A percentile compares a stretch with the other conserved stretches of the same genome.
Evolutionary conservation across 1,140 invertebrate genomes (phyloP).

Genomic region (Hypothenemus hampei): DNA sequence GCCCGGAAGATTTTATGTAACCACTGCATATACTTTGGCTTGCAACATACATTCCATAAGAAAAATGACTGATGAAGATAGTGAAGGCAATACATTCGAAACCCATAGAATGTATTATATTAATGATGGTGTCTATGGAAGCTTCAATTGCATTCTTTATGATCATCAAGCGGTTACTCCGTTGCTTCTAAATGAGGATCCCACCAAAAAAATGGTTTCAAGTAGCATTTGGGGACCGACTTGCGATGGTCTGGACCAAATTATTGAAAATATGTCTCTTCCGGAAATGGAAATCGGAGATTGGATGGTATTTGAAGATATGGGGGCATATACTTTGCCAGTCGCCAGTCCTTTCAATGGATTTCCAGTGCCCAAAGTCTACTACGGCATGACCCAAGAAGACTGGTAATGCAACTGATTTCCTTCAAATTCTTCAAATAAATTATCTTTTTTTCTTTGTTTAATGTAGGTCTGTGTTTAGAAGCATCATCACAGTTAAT

Average conservation of each 20-base stretch:
- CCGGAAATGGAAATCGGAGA: constrained; percentile 75
- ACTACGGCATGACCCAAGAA: constrained; percentile 54
- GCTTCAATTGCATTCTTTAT: constrained; percentile 95
- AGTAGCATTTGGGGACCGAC: constrained; percentile 90
- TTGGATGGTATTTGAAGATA: constrained; percentile 84
- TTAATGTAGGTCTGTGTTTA: not conserved
- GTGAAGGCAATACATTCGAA: constrained; percentile 28
- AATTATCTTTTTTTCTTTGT: too few relatives aligned
- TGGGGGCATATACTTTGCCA: constrained; percentile 92
- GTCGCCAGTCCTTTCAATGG: constrained; percentile 89
- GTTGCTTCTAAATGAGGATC: constrained; percentile 28
- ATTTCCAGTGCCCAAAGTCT: constrained; percentile 70
- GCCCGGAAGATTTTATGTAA: constrained; percentile 91
- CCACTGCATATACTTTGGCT: constrained; percentile 87
- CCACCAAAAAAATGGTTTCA: constrained; percentile 29
- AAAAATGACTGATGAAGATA: constrained; percentile 52
- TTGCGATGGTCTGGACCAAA: constrained; percentile 89
- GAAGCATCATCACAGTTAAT: not conserved
- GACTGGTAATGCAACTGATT: constrained; percentile 54
- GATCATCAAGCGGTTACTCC: constrained; percentile 69
- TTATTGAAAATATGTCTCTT: constrained; percentile 63
- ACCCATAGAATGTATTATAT: constrained; percentile 83
- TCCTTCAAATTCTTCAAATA: too few relatives aligned
- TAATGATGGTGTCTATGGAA: constrained; percentile 98
- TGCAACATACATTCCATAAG: constrained; percentile 82